Conservation (phyloP, 1,140 invertebrate species). For the Drosophila kohkoa region DNA sequence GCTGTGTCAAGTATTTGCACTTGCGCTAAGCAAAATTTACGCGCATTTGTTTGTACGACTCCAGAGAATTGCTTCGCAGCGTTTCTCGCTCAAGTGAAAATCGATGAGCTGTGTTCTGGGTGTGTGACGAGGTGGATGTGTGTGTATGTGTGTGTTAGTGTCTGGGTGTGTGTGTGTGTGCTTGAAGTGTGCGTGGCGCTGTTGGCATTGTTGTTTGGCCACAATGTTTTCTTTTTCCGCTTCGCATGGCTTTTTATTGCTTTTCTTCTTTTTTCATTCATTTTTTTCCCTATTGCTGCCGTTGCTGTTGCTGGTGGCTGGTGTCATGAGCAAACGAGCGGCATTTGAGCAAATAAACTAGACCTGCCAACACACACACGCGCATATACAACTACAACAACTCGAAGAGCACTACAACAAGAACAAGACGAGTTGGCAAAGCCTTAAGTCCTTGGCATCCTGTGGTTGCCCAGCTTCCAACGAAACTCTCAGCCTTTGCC, state of each 20-base stretch:
- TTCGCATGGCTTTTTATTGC: conserved; percentile 76
- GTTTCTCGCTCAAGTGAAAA: conserved; percentile 74
- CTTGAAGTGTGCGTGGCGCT: conserved; percentile 49
- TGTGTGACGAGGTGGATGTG: conserved; percentile 18
- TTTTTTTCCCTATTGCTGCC: conserved; percentile 48
- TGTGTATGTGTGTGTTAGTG: conserved; percentile 15
- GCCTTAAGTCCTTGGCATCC: conserved; percentile 46
- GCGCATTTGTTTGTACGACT: conserved; percentile 80
- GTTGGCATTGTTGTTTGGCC: conserved; percentile 71
- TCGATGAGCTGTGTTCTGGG: conserved; percentile 59
- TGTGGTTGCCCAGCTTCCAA: conserved; percentile 43
- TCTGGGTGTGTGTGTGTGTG: conserved; percentile 10
- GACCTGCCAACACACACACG: conserved; percentile 62
- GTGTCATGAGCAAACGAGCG: conserved; percentile 81
- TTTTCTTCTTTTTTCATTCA: conserved; percentile 52
- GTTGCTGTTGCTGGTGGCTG: conserved; percentile 54
- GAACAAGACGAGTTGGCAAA: conserved; percentile 15
- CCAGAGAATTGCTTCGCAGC: conserved; percentile 63
- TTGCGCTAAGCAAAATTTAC: conserved; percentile 82
- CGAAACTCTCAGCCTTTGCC: conserved; percentile 30
- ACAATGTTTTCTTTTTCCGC: conserved; percentile 80
- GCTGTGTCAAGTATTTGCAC: conserved; percentile 82
- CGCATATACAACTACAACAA: neutral
- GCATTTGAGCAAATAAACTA: conserved; percentile 80
- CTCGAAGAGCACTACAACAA: conserved; percentile 5